Percentiles rank a stretch among this genome's conserved stretches.
phyloP scores from a whole-genome alignment of 2,113 vertebrate species.

The Ochotona princeps region DNA sequence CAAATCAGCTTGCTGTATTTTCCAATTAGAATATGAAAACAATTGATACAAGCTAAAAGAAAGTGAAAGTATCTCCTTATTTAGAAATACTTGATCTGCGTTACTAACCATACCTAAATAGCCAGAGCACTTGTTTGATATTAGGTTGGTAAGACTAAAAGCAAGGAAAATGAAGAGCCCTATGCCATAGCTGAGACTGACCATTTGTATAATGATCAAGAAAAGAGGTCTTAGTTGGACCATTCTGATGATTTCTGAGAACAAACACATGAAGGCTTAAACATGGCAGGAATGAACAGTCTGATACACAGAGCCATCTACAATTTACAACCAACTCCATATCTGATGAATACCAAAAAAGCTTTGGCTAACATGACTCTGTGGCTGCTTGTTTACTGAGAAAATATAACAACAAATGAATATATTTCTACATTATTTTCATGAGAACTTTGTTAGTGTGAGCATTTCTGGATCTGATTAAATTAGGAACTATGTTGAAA shows the following conservation, averaged over 20 bases:
- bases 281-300: neutral
- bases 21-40: constrained; percentile 7
- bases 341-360: neutral
- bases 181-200: neutral
- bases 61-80: neutral
- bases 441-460: neutral
- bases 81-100: neutral
- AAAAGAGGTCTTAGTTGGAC: neutral
- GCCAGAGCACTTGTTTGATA: neutral
- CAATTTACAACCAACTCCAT: neutral
- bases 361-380: neutral
- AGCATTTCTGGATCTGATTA: neutral
- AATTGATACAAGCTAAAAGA: neutral
- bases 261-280: neutral
- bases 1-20: neutral
- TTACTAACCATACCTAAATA: neutral
- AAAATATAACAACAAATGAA: neutral
- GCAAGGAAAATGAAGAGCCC: neutral
- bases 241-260: neutral
- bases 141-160: neutral
- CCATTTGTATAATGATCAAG: neutral
- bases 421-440: neutral
- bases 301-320: neutral
- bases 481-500: neutral
- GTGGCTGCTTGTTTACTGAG: neutral